Base-by-base conservation (phyloP, 53 echinoderm and acorn worm species). In the Echinometra lucunter region DNA sequence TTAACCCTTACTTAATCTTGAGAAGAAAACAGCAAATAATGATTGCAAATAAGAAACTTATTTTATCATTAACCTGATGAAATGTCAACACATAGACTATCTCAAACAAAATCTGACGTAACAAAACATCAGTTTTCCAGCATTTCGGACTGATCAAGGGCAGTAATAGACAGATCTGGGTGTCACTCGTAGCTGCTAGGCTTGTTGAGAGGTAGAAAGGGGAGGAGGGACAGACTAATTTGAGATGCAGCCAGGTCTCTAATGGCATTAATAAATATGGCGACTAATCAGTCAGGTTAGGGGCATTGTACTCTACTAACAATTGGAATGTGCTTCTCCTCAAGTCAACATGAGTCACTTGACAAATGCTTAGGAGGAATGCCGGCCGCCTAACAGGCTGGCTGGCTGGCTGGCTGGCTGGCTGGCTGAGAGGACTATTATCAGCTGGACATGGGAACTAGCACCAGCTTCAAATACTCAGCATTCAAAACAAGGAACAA, bases 281-380 rank as follows among this genome's bases (percentile, higher is more conserved):
- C 60, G 89, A 58, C 89, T 89, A 89, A 89, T 89, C 89, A 89
- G 89, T 89, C 89, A 89, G 89, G 60, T 89, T 58, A 60, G 58
- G 93, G 93, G 93, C 93, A 92, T 92, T 92, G 93, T 92, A 92
- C 93, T 92, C 93, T 92, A 1, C 30, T 66, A 91, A 67, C 67
- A 91, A 69, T 91, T 91, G 92, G 67, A 69, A 66, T 67, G 92
- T 63, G 90, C 63, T 85, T 85, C 85, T 85, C 85, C 37, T 85
- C 85, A 85, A 85, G 85, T 67, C 72, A 45, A 32, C 44, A 45
- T 67, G 70, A 66, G 92, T 91, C 66, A 91, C 72, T 91, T 66
- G 42, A 42, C n/a, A 91, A 91, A 63, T n/a, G 47, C 66, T 45
- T 67, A 17, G 15, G 12, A 91, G 66, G 92, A 67, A 69, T 69